phyloP scores from a whole-genome alignment of 37 sponge, comb jelly and placozoan genomes.

The Haliclona indistincta region DNA sequence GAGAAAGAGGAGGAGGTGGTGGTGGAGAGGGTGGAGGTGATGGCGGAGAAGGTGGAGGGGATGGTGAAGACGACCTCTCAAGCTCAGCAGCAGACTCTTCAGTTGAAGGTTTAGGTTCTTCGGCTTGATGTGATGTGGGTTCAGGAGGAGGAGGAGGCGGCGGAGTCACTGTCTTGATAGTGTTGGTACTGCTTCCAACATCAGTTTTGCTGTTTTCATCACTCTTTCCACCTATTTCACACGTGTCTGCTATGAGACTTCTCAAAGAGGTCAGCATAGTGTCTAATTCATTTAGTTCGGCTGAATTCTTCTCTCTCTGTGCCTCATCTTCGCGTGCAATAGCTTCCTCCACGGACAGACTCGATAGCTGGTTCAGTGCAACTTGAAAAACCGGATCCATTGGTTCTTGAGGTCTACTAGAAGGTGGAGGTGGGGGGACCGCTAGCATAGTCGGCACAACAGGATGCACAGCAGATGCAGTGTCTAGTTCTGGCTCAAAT shows the following conservation, averaged over 20 bases:
- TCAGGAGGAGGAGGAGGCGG: conserved; percentile 7
- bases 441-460: background rate
- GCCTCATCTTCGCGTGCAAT: background rate
- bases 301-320: background rate
- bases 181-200: background rate
- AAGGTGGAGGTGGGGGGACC: background rate
- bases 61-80: background rate
- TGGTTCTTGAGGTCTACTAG: too few species aligned
- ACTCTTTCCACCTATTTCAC: background rate
- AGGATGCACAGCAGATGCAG: too few species aligned
- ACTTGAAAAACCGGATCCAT: conserved; percentile 2
- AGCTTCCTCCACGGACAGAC: background rate
- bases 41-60: background rate
- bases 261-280: conserved; percentile 9
- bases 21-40: background rate
- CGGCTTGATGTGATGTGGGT: too few species aligned
- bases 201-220: background rate
- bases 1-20: background rate
- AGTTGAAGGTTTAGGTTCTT: background rate
- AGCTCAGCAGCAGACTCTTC: background rate
- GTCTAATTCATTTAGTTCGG: conserved; percentile 33
- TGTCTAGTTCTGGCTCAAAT: too few species aligned
- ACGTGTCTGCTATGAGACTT: conserved; percentile 7
- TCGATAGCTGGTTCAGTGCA: background rate
- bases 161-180: background rate